Base-by-base conservation (phyloP, 2,888 invertebrate species). In the Acronicta alni region DNA sequence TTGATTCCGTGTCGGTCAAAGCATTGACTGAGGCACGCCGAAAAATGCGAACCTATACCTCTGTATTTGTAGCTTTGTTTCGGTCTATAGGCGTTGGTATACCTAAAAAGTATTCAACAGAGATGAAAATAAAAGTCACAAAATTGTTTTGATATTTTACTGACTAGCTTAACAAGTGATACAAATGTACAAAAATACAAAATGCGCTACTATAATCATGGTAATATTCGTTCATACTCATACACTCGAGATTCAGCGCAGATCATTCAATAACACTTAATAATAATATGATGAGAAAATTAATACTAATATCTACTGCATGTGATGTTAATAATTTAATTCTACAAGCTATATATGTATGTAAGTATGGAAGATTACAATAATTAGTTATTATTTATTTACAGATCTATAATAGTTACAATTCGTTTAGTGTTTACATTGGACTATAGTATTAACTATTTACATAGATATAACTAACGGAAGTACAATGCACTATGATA, bases 101-200 rank as follows among this genome's bases (percentile, higher is more conserved):
- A n/a, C n/a, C n/a, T n/a, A n/a, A 20, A 5, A 2, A 5, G 3
- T 5, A 3, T 20, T 23, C 23, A 4, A 7, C 23, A 23, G 3
- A 7, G 26, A 1, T 26, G 3, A 10, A 44, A 48, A 53, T 61
- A 61, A 64, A 80, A 82, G 58, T 49, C 73, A 63, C 64, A 57
- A 54, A 63, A 10, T 47, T 45, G 53, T 76, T 75, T 68, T 78
- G 65, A 76, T 75, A 52, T 80, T 90, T 91, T 90, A 91, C 89
- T 91, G 89, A 90, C 90, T 90, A 90, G 89, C 88, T 89, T 87
- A 87, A 85, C 82, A 54, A 71, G 35, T 66, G 67, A 69, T 72
- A 69, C 72, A 85, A 88, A 88, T 89, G 85, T 89, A 89, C 84
- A 90, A 91, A 89, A 89, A 86, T 90, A 90, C 80, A 87, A 90